These are phyloP conservation scores for Clunio marinus DNA, from an alignment of 2,888 invertebrate genomes.

Conservation along the genomic window DNA sequence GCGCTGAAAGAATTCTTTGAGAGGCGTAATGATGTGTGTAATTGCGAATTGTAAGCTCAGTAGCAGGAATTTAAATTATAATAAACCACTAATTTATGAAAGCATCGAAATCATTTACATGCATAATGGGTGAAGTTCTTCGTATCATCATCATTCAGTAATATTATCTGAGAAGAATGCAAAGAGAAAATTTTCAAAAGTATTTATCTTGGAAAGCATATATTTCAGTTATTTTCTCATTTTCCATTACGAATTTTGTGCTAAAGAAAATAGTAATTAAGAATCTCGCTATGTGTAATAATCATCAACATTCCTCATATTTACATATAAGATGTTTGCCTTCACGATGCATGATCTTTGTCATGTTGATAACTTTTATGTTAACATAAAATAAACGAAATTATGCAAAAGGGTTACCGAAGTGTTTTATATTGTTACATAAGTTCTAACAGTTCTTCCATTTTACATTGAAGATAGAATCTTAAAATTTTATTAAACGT, in stretches of 20 bases:
- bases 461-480: too few relatives aligned
- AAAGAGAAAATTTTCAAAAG: neutral
- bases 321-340: neutral
- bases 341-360: neutral
- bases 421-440: too few relatives aligned
- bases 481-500: too few relatives aligned
- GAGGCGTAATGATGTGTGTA: conserved; percentile 4
- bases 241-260: conserved; percentile 12
- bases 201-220: neutral
- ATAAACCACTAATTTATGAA: neutral
- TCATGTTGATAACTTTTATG: too few relatives aligned
- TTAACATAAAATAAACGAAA: too few relatives aligned
- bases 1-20: neutral
- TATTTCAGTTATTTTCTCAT: neutral
- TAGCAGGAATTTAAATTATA: neutral
- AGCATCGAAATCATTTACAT: neutral
- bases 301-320: neutral
- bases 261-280: conserved; percentile 9
- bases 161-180: too few relatives aligned
- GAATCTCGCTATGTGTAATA: neutral
- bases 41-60: neutral
- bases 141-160: neutral
- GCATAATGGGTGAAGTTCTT: conserved; percentile 12
- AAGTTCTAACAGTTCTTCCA: too few relatives aligned
- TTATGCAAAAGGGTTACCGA: too few relatives aligned